Base-by-base conservation (phyloP, 2,888 invertebrate genomes). In the Physocephala rufipes region DNA sequence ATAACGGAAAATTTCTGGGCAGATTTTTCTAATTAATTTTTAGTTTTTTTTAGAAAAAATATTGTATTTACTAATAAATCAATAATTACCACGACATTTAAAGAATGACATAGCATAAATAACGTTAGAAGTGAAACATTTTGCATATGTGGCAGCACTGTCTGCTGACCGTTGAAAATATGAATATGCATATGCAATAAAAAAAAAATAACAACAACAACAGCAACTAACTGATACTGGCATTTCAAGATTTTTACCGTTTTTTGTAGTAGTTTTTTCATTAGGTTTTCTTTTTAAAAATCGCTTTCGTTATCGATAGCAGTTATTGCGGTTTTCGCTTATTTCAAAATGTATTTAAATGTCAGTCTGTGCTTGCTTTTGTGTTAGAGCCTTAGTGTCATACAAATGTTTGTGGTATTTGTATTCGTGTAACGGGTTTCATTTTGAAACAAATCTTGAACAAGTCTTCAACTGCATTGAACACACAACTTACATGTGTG, bases 61-160 rank as follows among this genome's bases (percentile, higher is more conserved):
- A 36, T n/a, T n/a, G n/a, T 7, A 36, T 9, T 36, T 9, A 36
- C 4, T 4, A 36, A 9, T 36, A 36, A 36, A 36, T 36, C 36
- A 36, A 36, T 4, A 36, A 36, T 7, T 7, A 36, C 36, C 36
- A 7, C 36, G 36, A 9, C 36, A 9, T 53, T 19, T 21, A 24
- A 65, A n/a, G n/a, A 53, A 65, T 51, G 28, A 13, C 58, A 45
- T 1, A 13, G n/a, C 26, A 43, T 19, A 24, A n/a, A 24, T 58
- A 68, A 68, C 51, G 36, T 68, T 68, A 68, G 61, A 68, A 61
- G 68, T 68, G 61, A 62, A 49, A 61, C 61, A 68, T 61, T 67
- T 55, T n/a, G 55, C 36, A 19, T 43, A 66, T 53, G 2, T 53
- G 24, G 45, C 21, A 12, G 30, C 62, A 43, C 30, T 63, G 61